phyloP scores from a whole-genome alignment of 23 tunicate genomes.

The Trididemnum clinides region DNA sequence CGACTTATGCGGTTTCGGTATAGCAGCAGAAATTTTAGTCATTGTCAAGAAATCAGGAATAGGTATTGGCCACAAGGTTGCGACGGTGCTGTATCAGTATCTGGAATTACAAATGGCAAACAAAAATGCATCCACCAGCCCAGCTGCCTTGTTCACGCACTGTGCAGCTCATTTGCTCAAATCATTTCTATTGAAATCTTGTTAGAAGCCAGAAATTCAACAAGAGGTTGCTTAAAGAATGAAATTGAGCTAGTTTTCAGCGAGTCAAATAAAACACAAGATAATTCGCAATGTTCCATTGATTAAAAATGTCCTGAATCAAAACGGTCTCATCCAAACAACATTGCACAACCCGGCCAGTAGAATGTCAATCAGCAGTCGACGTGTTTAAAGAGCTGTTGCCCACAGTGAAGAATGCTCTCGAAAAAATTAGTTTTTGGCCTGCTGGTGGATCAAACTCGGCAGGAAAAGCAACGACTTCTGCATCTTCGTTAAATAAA shows the following conservation, averaged over 20 bases:
- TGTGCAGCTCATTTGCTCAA: constrained; percentile 3
- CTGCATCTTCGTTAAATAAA: not conserved
- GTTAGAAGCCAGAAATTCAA: not conserved
- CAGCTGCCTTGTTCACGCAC: not conserved
- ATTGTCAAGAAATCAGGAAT: not conserved
- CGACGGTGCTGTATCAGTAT: not conserved
- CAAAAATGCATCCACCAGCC: not conserved
- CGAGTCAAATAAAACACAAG: constrained; percentile 1
- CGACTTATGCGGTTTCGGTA: not conserved
- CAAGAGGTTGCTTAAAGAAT: not conserved
- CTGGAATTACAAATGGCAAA: not conserved
- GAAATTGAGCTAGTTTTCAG: not conserved
- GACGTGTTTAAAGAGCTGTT: not conserved
- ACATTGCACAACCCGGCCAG: not conserved
- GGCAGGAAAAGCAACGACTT: not conserved
- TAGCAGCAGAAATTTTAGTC: not conserved
- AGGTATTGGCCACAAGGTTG: not conserved
- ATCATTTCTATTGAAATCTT: not conserved
- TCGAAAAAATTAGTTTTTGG: not conserved
- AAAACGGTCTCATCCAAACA: not conserved
- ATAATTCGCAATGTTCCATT: not conserved
- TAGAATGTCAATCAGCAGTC: not conserved
- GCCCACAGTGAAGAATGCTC: not conserved
- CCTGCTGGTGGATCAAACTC: constrained; percentile 1
- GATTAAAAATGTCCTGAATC: not conserved